Base-by-base conservation (phyloP, 2,888 invertebrate genomes). In the Synergus laeviventris region DNA sequence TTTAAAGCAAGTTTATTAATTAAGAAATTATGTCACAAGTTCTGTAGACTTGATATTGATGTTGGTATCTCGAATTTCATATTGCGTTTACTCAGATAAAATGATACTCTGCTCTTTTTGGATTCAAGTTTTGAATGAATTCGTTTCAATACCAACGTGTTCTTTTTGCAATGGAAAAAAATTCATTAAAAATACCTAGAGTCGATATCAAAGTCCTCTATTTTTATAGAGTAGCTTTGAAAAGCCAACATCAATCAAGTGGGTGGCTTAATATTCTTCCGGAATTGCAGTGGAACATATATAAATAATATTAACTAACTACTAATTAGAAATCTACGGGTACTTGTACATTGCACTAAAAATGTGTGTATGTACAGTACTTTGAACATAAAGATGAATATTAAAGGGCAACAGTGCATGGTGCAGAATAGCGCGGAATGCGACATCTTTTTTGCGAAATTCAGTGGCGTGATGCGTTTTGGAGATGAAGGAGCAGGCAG, bases 351-450 rank as follows among this genome's bases (percentile, higher is more conserved):
- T n/a, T 39, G 39, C 36, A 39, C 39, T 39, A 64, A n/a, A 64
- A 12, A 61, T 24, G 38, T 64, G 18, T 39, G 38, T 39, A 5
- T 4, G 9, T 9, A 18, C 54, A 54, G 11, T 54, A 54, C 2
- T 54, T 54, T 54, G 9, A 18, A 54, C 8, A 54, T 54, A 18
- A 54, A 54, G 9, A 54, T 54, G 54, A 54, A 18, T 54, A 18
- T n/a, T 18, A 54, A 54, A 18, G 54, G 54, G 82, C 83, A 82
- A 85, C 81, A 84, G 86, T 89, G 89, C 88, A 89, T 88, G 89
- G 88, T 89, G 89, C 88, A 88, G 88, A 89, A 87, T 87, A 89
- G 83, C 66, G 39, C 59, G 36, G 45, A 76, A 73, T 73, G 76
- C 70, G 61, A 38, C 8, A 61, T 31, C 14, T n/a, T 61, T 61